Conservation (phyloP, 2,113 vertebrate species). For the Paraplagusia blochii region DNA sequence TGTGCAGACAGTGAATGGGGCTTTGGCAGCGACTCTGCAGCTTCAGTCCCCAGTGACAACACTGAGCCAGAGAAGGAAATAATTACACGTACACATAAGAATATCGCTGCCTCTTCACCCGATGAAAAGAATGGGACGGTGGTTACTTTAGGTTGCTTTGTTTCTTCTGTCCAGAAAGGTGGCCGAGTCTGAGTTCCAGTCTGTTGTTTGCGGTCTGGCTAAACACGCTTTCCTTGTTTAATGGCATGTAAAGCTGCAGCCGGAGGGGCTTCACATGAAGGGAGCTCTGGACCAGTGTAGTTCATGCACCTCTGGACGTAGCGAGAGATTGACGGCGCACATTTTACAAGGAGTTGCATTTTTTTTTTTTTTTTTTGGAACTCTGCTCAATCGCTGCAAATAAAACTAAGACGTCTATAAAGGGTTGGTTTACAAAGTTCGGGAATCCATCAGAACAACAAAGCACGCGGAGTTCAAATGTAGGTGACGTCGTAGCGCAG, state of each 20-base stretch:
- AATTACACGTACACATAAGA: conserved; percentile 64
- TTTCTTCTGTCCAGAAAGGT: conserved; percentile 16
- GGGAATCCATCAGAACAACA: background rate
- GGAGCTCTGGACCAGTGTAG: conserved; percentile 11
- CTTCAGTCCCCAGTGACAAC: conserved; percentile 49
- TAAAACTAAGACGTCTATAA: no score
- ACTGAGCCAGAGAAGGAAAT: conserved; percentile 58
- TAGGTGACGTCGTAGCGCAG: background rate
- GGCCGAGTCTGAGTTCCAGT: conserved; percentile 34
- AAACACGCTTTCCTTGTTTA: conserved; percentile 17
- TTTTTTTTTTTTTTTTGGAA: background rate
- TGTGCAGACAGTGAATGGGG: conserved; percentile 66
- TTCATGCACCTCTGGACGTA: conserved; percentile 13
- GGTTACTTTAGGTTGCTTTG: conserved; percentile 54
- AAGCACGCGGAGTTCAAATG: background rate
- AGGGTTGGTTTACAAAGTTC: background rate
- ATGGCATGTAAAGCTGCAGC: conserved; percentile 28
- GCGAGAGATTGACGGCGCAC: conserved; percentile 20
- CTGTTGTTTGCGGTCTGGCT: conserved; percentile 54
- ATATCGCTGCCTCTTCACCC: conserved; percentile 49
- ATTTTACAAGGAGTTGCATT: fast-evolving
- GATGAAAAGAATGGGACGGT: conserved; percentile 47
- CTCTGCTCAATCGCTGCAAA: background rate
- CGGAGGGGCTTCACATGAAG: conserved; percentile 7
- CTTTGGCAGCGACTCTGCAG: conserved; percentile 57